Percentiles rank a stretch among this genome's conserved stretches.
Conservation (phyloP, 2,888 invertebrate species). For the Ormyrus labotus region DNA sequence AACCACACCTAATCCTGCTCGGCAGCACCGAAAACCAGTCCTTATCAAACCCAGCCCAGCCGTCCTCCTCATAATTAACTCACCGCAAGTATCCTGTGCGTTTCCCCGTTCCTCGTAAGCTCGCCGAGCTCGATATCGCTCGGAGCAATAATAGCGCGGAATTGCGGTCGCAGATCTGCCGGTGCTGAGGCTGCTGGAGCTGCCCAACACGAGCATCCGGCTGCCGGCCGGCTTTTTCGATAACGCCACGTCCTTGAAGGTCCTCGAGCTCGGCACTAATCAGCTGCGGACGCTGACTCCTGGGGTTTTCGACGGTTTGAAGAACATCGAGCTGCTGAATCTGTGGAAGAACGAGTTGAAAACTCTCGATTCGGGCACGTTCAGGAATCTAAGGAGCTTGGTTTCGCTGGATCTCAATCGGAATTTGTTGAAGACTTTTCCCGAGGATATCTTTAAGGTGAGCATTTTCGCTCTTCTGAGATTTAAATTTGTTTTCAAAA, state of each 20-base stretch:
- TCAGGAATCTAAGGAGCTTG: slow-evolving; percentile 79
- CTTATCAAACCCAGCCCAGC: not conserved
- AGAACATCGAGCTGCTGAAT: slow-evolving; percentile 80
- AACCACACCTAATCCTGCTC: not conserved
- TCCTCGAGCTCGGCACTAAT: slow-evolving; percentile 85
- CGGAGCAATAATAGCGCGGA: not conserved
- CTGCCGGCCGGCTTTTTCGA: slow-evolving; percentile 78
- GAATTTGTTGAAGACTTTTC: slow-evolving; percentile 77
- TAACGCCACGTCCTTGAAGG: slow-evolving; percentile 76
- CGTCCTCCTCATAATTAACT: not conserved
- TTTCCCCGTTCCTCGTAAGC: not conserved
- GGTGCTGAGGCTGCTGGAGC: slow-evolving; percentile 71
- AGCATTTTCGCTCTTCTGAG: not conserved
- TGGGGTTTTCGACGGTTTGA: slow-evolving; percentile 80
- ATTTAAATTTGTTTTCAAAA: too few species aligned
- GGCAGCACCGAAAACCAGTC: not conserved
- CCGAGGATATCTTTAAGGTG: slow-evolving; percentile 79
- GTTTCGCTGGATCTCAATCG: slow-evolving; percentile 80
- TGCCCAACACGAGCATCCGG: slow-evolving; percentile 27
- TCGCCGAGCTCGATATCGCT: not conserved
- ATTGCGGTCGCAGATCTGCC: slow-evolving; percentile 66
- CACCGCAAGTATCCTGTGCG: not conserved
- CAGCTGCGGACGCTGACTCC: slow-evolving; percentile 69
- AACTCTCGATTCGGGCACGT: slow-evolving; percentile 81
- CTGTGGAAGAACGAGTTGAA: slow-evolving; percentile 80